A percentile compares a stretch with the other conserved stretches of the same genome.
These are phyloP conservation scores for Hippopotamus amphibius DNA, from an alignment of 2,113 vertebrate species.

Conservation along the genomic window DNA sequence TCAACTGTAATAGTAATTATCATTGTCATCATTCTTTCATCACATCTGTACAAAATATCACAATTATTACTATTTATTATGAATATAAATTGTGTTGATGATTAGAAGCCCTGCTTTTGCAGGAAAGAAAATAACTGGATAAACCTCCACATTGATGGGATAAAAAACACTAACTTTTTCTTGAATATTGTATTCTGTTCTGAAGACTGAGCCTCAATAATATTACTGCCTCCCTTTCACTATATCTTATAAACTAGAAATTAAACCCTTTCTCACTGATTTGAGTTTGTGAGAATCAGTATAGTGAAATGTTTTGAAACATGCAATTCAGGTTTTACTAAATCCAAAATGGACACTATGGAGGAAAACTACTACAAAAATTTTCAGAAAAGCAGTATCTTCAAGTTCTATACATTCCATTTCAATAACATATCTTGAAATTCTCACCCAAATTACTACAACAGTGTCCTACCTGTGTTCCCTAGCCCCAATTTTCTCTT, in stretches of 20 bases:
- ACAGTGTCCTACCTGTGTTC: background rate
- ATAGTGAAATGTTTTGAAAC: background rate
- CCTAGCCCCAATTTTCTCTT: background rate
- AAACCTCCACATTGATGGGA: background rate
- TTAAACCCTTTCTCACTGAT: background rate
- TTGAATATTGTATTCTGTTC: background rate
- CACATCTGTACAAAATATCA: background rate
- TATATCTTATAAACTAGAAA: background rate
- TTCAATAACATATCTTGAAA: background rate
- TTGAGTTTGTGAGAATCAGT: background rate
- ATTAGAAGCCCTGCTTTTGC: background rate
- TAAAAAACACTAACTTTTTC: background rate
- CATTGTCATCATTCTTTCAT: background rate
- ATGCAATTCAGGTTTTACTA: background rate
- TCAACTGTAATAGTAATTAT: background rate
- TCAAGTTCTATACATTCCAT: background rate
- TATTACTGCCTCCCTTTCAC: background rate
- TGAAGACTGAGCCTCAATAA: background rate
- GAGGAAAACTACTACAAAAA: background rate
- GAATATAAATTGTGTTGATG: background rate
- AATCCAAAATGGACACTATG: background rate
- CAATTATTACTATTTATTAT: background rate
- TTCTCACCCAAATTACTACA: background rate
- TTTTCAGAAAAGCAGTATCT: background rate
- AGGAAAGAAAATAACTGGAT: background rate